These are phyloP conservation scores for Drosophila pseudotalamancana DNA, from an alignment of 2,888 invertebrate species.

Conservation along the genomic window DNA sequence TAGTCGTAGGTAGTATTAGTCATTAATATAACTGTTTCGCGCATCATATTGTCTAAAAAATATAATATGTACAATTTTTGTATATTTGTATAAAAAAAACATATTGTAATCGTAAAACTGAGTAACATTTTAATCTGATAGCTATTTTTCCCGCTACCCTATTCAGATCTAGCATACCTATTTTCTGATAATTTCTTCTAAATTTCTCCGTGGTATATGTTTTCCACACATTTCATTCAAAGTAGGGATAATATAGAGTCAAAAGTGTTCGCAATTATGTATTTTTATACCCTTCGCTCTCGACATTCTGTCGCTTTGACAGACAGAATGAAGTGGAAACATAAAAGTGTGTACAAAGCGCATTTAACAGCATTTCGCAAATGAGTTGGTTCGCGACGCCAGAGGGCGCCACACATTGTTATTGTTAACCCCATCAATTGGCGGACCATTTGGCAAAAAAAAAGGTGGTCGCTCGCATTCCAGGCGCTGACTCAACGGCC, in stretches of 20 bases:
- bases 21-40: too few relatives aligned
- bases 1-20: too few relatives aligned
- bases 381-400: conserved; percentile 11
- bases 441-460: conserved; percentile 21
- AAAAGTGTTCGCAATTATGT: neutral
- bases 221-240: too few relatives aligned
- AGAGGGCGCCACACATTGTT: conserved; percentile 35
- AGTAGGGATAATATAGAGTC: neutral
- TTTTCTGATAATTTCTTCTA: too few relatives aligned
- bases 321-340: conserved; percentile 26
- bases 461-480: conserved; percentile 31
- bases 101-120: too few relatives aligned
- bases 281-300: neutral
- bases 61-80: too few relatives aligned
- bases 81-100: too few relatives aligned
- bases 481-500: conserved; percentile 52
- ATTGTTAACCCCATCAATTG: conserved; percentile 30
- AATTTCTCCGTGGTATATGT: too few relatives aligned
- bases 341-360: conserved; percentile 26
- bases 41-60: too few relatives aligned
- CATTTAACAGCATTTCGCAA: conserved; percentile 16
- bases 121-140: too few relatives aligned
- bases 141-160: too few relatives aligned
- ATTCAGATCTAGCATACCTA: too few relatives aligned
- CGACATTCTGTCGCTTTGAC: neutral